A percentile compares a stretch with the other conserved stretches of the same genome.
These are phyloP conservation scores for Castor canadensis DNA, from an alignment of 2,113 vertebrate genomes.

Conservation along the genomic window DNA sequence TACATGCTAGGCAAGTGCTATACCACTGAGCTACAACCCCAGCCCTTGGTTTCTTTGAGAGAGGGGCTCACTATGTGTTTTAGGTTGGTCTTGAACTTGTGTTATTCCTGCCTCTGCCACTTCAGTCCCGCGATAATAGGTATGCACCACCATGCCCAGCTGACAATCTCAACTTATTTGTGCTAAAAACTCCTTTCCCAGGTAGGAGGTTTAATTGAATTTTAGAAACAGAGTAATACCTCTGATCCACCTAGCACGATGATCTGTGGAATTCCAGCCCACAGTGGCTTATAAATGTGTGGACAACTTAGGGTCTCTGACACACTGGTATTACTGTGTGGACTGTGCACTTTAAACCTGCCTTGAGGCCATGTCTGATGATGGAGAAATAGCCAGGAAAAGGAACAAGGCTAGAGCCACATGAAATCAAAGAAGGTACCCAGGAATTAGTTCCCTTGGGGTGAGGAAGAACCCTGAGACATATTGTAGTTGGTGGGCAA, in stretches of 20 bases:
- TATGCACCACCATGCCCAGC: no score
- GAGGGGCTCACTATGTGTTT: no score
- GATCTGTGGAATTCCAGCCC: neutral
- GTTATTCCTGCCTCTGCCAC: no score
- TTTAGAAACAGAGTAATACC: neutral
- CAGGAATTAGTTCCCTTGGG: no score
- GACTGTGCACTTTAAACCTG: neutral
- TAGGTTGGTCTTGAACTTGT: no score
- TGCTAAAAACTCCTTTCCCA: neutral
- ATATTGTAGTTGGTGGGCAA: neutral
- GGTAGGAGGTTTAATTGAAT: neutral
- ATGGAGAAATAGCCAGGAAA: neutral
- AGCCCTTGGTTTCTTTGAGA: no score
- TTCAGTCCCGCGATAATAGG: no score
- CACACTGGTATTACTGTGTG: neutral
- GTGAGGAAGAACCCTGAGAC: no score
- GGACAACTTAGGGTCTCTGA: neutral
- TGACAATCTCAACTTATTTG: no score
- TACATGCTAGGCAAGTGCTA: neutral
- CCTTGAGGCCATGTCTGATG: neutral
- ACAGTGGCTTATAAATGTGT: no score
- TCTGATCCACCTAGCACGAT: neutral
- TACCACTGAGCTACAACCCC: neutral
- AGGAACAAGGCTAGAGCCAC: neutral
- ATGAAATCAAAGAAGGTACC: neutral